Conservation (phyloP, 2,888 invertebrate genomes). For the Antitype chi region DNA sequence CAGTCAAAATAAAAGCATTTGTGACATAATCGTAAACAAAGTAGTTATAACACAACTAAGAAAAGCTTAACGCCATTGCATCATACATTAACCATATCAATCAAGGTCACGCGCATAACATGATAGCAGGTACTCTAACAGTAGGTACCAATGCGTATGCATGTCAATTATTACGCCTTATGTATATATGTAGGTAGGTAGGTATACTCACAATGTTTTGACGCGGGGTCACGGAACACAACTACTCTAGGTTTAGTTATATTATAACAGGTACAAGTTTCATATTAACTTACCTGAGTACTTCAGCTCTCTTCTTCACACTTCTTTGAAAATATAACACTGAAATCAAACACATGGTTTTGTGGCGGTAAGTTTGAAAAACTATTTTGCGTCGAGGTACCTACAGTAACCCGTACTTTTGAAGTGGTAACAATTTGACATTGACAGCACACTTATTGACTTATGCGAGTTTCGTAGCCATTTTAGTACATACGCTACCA, state of each 20-base stretch:
- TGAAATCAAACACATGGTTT: background rate
- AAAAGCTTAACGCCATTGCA: constrained; percentile 50
- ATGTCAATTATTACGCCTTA: constrained; percentile 37
- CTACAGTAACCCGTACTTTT: background rate
- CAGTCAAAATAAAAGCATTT: background rate
- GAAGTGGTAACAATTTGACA: background rate
- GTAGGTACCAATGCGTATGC: constrained; percentile 16
- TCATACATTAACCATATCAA: constrained; percentile 41
- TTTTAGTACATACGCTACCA: background rate
- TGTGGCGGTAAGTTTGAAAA: constrained; percentile 6
- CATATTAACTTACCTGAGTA: too few relatives aligned
- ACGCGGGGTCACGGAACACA: background rate
- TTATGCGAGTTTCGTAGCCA: background rate
- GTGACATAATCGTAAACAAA: constrained; percentile 34
- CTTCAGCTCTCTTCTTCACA: background rate
- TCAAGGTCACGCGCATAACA: constrained; percentile 45
- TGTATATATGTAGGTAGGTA: background rate
- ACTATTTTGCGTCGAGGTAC: background rate
- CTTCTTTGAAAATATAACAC: background rate
- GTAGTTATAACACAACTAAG: constrained; percentile 17
- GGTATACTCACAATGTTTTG: background rate
- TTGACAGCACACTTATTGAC: background rate
- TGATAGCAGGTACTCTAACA: constrained; percentile 38
- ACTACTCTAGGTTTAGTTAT: background rate
- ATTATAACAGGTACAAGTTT: background rate